Evolutionary conservation across 2,888 invertebrate genomes (phyloP).

Genomic region (Dasypolia templi): DNA sequence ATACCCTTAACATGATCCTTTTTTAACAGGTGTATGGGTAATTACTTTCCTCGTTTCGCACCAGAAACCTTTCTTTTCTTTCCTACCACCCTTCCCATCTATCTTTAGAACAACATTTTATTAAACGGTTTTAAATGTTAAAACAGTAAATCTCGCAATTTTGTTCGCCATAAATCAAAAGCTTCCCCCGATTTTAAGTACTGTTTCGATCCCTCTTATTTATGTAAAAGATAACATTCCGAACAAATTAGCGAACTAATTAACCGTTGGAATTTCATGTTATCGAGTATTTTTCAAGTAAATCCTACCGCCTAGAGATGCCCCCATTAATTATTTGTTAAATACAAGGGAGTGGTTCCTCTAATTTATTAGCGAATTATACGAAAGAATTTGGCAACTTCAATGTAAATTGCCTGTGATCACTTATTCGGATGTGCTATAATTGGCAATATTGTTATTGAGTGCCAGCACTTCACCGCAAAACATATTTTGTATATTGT

Average conservation of each 20-base stretch:
- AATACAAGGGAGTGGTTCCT: conserved; percentile 66
- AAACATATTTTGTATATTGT: conserved; percentile 43
- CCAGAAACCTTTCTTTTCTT: conserved; percentile 55
- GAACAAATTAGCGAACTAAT: conserved; percentile 66
- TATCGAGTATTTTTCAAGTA: conserved; percentile 59
- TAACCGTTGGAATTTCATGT: conserved; percentile 54
- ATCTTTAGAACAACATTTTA: conserved; percentile 51
- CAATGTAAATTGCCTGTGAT: conserved; percentile 64
- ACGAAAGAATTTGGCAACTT: conserved; percentile 65
- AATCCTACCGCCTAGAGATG: conserved; percentile 43
- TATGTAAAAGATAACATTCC: conserved; percentile 67
- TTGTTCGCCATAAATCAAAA: conserved; percentile 58
- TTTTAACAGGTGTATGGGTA: conserved; percentile 51
- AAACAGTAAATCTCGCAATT: conserved; percentile 62
- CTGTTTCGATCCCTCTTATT: conserved; percentile 52
- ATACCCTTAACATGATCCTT: conserved; percentile 46
- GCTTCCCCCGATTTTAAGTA: conserved; percentile 46
- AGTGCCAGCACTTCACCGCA: conserved; percentile 45
- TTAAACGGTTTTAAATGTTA: conserved; percentile 60
- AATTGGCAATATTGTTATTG: conserved; percentile 68
- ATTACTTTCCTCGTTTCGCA: conserved; percentile 47
- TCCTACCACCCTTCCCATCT: conserved; percentile 34
- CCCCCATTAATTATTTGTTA: conserved; percentile 50
- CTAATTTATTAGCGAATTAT: conserved; percentile 73
- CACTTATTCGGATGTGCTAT: conserved; percentile 58